Percentiles rank a stretch among this genome's conserved stretches.
Conservation (phyloP, 1,140 invertebrate genomes). For the Lepidurus arcticus region DNA sequence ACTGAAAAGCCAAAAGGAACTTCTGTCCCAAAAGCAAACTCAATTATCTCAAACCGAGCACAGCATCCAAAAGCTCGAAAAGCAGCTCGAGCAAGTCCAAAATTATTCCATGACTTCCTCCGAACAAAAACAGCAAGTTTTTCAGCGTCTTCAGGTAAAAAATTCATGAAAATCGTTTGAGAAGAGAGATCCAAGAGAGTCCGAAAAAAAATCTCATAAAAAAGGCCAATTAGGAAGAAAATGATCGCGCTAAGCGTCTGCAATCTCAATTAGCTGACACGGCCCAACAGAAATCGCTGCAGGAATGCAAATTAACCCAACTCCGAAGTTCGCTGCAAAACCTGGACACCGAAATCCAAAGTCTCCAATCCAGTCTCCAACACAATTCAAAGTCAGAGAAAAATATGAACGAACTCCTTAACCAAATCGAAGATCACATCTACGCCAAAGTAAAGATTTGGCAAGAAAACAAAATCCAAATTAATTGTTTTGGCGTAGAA, state of each 20-base stretch:
- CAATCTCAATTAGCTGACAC: neutral
- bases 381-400: neutral
- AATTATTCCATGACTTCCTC: neutral
- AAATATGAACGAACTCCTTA: neutral
- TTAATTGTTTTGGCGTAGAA: neutral
- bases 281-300: neutral
- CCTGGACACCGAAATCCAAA: neutral
- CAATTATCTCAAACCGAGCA: neutral
- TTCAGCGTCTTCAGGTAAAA: neutral
- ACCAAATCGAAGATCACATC: neutral
- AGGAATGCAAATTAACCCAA: neutral
- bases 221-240: neutral
- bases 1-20: neutral
- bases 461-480: neutral
- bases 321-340: neutral
- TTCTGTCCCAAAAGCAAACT: neutral
- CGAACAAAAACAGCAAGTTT: slow-evolving; percentile 7
- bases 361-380: neutral
- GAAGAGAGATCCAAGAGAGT: too few relatives aligned
- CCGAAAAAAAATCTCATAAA: too few relatives aligned
- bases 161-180: neutral
- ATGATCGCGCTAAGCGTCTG: neutral
- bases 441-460: neutral
- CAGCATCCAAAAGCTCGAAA: neutral
- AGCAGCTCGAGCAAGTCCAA: neutral